phyloP scores from a whole-genome alignment of 2,113 vertebrate genomes.

The Pao palembangensis region DNA sequence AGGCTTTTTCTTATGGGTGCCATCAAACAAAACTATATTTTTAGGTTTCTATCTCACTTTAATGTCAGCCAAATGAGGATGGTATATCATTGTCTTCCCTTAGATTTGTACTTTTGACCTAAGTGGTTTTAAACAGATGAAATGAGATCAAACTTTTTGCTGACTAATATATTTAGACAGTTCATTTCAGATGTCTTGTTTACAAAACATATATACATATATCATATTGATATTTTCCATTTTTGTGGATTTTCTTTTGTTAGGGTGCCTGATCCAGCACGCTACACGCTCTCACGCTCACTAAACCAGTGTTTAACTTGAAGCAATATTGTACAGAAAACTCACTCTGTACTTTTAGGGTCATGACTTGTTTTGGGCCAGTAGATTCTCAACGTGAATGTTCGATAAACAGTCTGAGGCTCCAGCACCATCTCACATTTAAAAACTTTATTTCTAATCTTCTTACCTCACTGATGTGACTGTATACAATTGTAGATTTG shows the following conservation, averaged over 20 bases:
- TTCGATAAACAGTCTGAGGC: background rate
- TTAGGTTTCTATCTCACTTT: conserved; percentile 53
- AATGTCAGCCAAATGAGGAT: conserved; percentile 40
- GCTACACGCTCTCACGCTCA: conserved; percentile 16
- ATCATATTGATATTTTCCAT: conserved; percentile 83
- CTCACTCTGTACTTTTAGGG: conserved; percentile 23
- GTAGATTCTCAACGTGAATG: background rate
- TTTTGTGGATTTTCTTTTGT: conserved; percentile 63
- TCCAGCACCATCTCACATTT: background rate
- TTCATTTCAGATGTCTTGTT: conserved; percentile 62
- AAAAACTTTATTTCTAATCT: conserved; percentile 5
- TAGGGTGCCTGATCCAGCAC: too few species aligned
- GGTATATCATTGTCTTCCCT: conserved; percentile 45
- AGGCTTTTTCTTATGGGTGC: conserved; percentile 49
- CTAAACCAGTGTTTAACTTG: conserved; percentile 39
- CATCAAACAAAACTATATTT: conserved; percentile 59
- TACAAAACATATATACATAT: conserved; percentile 70
- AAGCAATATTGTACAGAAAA: conserved; percentile 14
- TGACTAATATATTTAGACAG: conserved; percentile 36
- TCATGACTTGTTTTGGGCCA: conserved; percentile 23
- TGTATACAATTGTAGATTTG: conserved; percentile 17
- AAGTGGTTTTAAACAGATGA: conserved; percentile 13
- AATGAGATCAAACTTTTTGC: conserved; percentile 26
- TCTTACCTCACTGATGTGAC: conserved; percentile 6
- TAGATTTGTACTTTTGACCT: conserved; percentile 33